phyloP scores from a whole-genome alignment of 2,113 vertebrate species.

The Cervus canadensis region DNA sequence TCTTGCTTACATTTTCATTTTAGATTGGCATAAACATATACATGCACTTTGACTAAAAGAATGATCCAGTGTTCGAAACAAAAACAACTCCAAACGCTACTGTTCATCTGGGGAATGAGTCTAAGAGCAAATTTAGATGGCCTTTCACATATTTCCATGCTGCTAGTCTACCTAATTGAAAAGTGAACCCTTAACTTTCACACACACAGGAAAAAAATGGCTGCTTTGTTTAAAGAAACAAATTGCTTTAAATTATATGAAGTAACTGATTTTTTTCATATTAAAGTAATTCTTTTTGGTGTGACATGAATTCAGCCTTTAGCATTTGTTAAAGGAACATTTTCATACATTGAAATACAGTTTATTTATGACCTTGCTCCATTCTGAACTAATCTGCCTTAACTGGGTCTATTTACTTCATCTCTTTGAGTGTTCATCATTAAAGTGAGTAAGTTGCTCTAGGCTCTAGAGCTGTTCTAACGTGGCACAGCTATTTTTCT shows the following conservation, averaged over 20 bases:
- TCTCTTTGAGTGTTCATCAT: neutral
- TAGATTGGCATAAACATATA: neutral
- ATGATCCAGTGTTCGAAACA: neutral
- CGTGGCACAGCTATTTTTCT: neutral
- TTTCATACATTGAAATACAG: neutral
- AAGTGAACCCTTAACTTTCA: neutral
- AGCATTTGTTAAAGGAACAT: neutral
- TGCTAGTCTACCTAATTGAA: neutral
- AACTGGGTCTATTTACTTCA: neutral
- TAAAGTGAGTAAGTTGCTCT: neutral
- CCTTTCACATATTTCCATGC: neutral
- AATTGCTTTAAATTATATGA: neutral
- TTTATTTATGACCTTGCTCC: neutral
- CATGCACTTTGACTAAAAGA: neutral
- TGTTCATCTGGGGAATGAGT: neutral
- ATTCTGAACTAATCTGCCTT: neutral
- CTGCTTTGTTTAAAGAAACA: constrained; percentile 3
- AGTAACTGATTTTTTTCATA: neutral
- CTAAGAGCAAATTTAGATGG: neutral
- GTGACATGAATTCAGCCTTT: neutral
- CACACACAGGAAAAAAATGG: neutral
- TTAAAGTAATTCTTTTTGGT: constrained; percentile 3
- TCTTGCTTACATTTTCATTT: neutral
- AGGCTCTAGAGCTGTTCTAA: neutral
- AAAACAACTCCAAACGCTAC: neutral